Conservation (phyloP, 2,113 vertebrate genomes). For the Montifringilla adamsi region DNA sequence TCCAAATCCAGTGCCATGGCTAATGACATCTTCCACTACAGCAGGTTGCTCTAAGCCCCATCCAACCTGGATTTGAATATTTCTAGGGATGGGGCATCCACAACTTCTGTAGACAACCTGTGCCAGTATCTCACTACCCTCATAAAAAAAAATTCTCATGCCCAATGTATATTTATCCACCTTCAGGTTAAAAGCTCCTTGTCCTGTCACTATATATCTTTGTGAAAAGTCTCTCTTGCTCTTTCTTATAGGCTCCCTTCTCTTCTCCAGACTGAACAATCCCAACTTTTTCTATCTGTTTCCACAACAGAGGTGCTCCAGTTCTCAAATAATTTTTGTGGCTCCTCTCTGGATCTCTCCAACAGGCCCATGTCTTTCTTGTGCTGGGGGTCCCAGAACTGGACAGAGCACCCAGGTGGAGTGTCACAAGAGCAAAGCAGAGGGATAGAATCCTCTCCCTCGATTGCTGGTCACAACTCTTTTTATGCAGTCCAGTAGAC, state of each 20-base stretch:
- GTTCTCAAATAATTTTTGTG: background rate
- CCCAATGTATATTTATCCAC: background rate
- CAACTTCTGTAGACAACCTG: background rate
- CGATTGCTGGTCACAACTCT: fast-evolving
- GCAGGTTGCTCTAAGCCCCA: background rate
- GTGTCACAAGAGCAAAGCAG: background rate
- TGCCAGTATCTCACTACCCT: background rate
- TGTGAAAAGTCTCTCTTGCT: background rate
- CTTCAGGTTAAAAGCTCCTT: background rate
- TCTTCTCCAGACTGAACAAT: background rate
- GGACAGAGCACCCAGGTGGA: background rate
- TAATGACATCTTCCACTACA: fast-evolving
- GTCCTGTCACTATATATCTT: background rate
- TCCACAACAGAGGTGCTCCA: background rate
- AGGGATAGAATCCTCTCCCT: background rate
- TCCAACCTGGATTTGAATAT: background rate
- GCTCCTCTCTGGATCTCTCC: background rate
- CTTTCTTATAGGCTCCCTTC: background rate
- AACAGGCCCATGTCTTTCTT: background rate
- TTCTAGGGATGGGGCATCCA: background rate
- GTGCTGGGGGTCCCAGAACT: background rate
- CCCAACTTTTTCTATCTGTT: background rate
- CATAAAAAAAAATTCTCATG: background rate
- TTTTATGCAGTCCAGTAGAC: background rate
- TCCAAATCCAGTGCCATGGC: background rate